A percentile compares a stretch with the other conserved stretches of the same genome.
phyloP scores from a whole-genome alignment of 2,113 vertebrate genomes.

The Hippopotamus amphibius region DNA sequence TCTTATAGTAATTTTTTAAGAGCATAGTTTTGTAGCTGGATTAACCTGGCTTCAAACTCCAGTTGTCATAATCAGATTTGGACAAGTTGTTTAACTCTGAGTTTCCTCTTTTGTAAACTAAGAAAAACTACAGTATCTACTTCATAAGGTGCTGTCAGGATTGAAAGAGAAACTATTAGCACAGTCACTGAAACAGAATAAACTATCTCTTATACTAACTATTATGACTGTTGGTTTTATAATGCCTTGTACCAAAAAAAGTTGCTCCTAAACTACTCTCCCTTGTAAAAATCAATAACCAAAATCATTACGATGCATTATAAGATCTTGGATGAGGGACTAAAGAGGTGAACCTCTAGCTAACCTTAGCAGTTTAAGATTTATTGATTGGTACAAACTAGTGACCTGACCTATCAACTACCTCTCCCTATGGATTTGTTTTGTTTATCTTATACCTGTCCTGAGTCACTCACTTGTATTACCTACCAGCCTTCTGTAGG shows the following conservation, averaged over 20 bases:
- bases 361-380: neutral
- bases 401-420: neutral
- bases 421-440: neutral
- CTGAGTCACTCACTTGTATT: neutral
- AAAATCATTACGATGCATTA: neutral
- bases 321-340: neutral
- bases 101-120: neutral
- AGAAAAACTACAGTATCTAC: neutral
- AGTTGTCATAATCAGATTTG: neutral
- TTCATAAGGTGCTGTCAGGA: neutral
- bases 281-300: conserved; percentile 5
- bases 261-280: neutral
- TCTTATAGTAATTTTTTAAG: neutral
- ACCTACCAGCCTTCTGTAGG: neutral
- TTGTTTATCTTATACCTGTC: neutral
- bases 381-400: neutral
- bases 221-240: neutral
- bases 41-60: neutral
- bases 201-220: neutral
- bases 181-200: neutral
- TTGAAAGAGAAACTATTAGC: neutral
- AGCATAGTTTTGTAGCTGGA: neutral
- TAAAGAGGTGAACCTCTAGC: neutral
- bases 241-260: conserved; percentile 7
- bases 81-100: neutral